Evolutionary conservation across 2,113 vertebrate species (phyloP).

Genomic region (Drymodes brunneopygia): DNA sequence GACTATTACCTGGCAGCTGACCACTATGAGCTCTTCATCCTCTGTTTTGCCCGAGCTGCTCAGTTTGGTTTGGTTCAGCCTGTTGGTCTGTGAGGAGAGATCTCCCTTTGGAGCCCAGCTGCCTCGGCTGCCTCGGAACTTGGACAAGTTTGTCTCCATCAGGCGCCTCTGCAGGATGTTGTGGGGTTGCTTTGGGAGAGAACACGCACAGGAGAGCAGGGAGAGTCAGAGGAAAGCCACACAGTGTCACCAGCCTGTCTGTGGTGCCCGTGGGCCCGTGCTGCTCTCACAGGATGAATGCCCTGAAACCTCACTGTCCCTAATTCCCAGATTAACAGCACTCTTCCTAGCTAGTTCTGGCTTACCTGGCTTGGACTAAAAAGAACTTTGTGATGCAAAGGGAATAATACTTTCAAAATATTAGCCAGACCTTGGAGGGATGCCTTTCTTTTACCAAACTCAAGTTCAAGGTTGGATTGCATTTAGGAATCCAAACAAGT

Average conservation of each 20-base stretch:
- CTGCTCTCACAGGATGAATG: rapidly evolving
- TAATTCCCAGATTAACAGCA: not conserved
- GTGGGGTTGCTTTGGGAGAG: slow-evolving; percentile 81
- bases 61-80: slow-evolving; percentile 60
- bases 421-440: not conserved
- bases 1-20: slow-evolving; percentile 78
- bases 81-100: slow-evolving; percentile 34
- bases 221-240: not conserved
- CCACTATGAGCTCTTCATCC: slow-evolving; percentile 76
- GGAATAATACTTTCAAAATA: not conserved
- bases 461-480: not conserved
- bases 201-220: not conserved
- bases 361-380: not conserved
- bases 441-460: not conserved
- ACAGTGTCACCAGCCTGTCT: not conserved
- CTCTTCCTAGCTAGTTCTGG: not conserved
- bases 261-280: rapidly evolving
- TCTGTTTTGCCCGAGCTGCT: slow-evolving; percentile 63
- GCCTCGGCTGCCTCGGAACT: slow-evolving; percentile 69
- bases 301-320: not conserved
- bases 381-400: not conserved
- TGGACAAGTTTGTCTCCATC: slow-evolving; percentile 83
- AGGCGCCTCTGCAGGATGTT: slow-evolving; percentile 86
- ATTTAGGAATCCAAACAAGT: not conserved
- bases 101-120: slow-evolving; percentile 67